Evolutionary conservation across 2,113 vertebrate species (phyloP).

Genomic region (Speoplatyrhinus poulsoni): DNA sequence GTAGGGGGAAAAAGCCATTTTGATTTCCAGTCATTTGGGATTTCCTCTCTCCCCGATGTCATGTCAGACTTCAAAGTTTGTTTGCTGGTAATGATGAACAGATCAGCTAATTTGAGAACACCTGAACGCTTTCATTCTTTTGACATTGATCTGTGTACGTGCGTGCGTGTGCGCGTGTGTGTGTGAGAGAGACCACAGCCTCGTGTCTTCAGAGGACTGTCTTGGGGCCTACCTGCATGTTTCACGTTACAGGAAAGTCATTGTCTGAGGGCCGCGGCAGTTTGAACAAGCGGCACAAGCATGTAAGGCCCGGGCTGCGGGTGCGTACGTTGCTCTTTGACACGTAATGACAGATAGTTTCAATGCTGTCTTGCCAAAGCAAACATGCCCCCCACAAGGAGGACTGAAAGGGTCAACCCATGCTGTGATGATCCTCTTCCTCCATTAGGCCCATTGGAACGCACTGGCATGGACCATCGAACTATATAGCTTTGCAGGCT

Average conservation of each 20-base stretch:
- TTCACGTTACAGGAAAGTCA: conserved; percentile 70
- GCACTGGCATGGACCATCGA: neutral
- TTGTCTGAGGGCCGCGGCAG: conserved; percentile 59
- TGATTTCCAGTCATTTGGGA: conserved; percentile 70
- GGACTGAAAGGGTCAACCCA: conserved; percentile 40
- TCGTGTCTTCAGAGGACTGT: conserved; percentile 27
- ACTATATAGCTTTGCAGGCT: conserved; percentile 7
- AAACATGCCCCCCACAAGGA: conserved; percentile 60
- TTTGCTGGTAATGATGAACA: conserved; percentile 69
- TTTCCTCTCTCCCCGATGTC: conserved; percentile 66
- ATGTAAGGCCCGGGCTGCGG: conserved; percentile 57
- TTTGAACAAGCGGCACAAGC: conserved; percentile 70
- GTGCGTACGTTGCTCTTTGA: conserved; percentile 61
- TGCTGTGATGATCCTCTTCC: conserved; percentile 16
- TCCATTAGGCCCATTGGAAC: conserved; percentile 4
- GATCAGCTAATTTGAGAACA: conserved; percentile 72
- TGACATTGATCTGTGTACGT: conserved; percentile 46
- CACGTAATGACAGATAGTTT: conserved; percentile 77
- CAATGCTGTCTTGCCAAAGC: conserved; percentile 67
- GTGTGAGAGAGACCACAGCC: neutral
- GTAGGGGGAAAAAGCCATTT: conserved; percentile 50
- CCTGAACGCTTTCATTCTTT: conserved; percentile 62
- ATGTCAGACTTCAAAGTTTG: conserved; percentile 72
- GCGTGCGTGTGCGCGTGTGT: conserved; percentile 11
- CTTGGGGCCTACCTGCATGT: conserved; percentile 42